Conservation (phyloP, 2,113 vertebrate genomes). For the Saguinus imperator region DNA sequence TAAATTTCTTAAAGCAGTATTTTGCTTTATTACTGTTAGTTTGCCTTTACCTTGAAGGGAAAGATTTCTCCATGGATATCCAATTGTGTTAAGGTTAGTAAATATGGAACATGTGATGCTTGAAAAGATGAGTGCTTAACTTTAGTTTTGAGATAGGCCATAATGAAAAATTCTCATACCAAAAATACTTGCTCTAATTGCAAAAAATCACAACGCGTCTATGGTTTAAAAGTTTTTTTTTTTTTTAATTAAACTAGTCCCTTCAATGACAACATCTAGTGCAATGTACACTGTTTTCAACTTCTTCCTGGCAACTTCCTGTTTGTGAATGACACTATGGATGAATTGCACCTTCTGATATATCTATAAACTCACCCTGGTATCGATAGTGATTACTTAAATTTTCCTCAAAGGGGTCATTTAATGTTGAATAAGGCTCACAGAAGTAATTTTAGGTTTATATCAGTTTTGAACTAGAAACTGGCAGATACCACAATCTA, state of each 20-base stretch:
- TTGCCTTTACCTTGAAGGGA: neutral
- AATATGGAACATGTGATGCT: neutral
- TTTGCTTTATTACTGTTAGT: neutral
- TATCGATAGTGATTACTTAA: neutral
- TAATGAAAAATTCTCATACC: neutral
- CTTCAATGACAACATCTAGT: neutral
- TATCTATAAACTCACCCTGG: neutral
- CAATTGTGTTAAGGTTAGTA: neutral
- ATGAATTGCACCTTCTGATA: neutral
- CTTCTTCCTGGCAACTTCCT: neutral
- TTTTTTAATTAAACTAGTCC: neutral
- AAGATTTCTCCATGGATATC: neutral
- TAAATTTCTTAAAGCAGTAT: neutral
- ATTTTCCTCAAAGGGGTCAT: conserved; percentile 38
- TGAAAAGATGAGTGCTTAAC: neutral
- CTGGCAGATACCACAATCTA: conserved; percentile 1
- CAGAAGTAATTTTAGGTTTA: neutral
- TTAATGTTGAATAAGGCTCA: conserved; percentile 30
- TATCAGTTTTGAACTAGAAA: conserved; percentile 53
- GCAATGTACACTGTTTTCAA: neutral
- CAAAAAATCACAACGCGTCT: neutral
- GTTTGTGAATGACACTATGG: neutral
- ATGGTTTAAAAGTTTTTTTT: neutral
- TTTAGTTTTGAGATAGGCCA: neutral
- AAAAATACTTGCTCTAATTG: neutral